These are phyloP conservation scores for Frankliniella intonsa DNA, from an alignment of 2,888 invertebrate genomes.

Conservation along the genomic window DNA sequence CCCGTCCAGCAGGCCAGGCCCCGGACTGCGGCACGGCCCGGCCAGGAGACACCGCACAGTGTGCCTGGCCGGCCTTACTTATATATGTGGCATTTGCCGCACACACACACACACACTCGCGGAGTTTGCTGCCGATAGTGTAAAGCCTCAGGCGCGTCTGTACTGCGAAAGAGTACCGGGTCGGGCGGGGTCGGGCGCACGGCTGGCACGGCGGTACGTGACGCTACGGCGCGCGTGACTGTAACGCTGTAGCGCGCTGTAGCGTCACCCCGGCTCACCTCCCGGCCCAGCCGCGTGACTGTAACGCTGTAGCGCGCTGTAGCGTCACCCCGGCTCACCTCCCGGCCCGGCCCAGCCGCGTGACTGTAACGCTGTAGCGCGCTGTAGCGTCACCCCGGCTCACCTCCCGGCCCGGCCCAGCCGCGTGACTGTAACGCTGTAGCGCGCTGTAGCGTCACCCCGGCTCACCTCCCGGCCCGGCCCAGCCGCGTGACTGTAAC, in stretches of 20 bases:
- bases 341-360: too few relatives aligned
- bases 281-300: not conserved
- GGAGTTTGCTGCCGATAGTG: not conserved
- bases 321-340: not conserved
- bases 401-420: too few relatives aligned
- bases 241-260: not conserved
- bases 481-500: not conserved
- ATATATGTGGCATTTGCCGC: not conserved
- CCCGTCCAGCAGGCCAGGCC: too few relatives aligned
- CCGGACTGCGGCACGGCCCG: too few relatives aligned
- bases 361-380: not conserved
- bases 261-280: not conserved
- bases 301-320: not conserved
- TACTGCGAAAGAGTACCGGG: too few relatives aligned
- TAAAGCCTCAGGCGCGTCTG: too few relatives aligned
- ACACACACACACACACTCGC: not conserved
- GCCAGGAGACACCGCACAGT: too few relatives aligned
- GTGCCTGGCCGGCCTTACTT: too few relatives aligned
- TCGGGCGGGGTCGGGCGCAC: too few relatives aligned
- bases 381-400: not conserved
- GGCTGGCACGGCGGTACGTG: not conserved
- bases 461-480: too few relatives aligned
- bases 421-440: not conserved
- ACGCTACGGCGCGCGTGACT: not conserved
- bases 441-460: not conserved